Base-by-base conservation (phyloP, 1,140 invertebrate species). In the Limonius californicus region DNA sequence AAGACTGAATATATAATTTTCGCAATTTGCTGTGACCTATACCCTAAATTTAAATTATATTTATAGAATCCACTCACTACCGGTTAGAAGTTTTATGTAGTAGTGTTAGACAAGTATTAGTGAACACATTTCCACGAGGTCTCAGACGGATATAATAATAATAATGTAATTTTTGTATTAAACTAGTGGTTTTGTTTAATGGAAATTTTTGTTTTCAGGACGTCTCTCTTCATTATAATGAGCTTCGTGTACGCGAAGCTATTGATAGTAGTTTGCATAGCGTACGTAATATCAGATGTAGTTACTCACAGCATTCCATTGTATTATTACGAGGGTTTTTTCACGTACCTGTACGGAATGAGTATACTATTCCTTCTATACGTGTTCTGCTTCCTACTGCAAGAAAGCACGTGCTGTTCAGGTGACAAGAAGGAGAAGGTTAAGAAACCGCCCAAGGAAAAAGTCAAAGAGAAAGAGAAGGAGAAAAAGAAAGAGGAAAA, bases 331-430 rank as follows among this genome's bases (percentile, higher is more conserved):
- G 93, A 99, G 87, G 92, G 91, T 61, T 97, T 98, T 83, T 98
- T 97, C 83, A 94, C 96, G 45, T 99, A 97, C 79, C 84, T 99
- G 45, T 98, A 98, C 79, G 90, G 91, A 67, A 87, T 90, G 78
- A 97, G 94, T 79, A 94, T 98, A 74, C 79, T 97, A 63, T 98
- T 98, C 82, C 85, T 98, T 68, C 82, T 97, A 66, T 98, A 98
- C 80, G 93, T 97, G 47, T 97, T 97, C 83, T 92, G 93, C 79
- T 98, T 97, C 83, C 83, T 99, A 61, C 86, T 98, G 59, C 91
- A 94, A 83, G 92, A 95, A 77, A 89, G 90, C 80, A 84, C 89
- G 62, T 91, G 89, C 77, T 91, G 90, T 77, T 85, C 85, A 58
- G 84, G 85, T 61, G 84, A 83, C 32, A 79, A 85, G 67, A 78